These are phyloP conservation scores for Tolmerus cingulatus DNA, from an alignment of 2,888 invertebrate species.

Conservation along the genomic window DNA sequence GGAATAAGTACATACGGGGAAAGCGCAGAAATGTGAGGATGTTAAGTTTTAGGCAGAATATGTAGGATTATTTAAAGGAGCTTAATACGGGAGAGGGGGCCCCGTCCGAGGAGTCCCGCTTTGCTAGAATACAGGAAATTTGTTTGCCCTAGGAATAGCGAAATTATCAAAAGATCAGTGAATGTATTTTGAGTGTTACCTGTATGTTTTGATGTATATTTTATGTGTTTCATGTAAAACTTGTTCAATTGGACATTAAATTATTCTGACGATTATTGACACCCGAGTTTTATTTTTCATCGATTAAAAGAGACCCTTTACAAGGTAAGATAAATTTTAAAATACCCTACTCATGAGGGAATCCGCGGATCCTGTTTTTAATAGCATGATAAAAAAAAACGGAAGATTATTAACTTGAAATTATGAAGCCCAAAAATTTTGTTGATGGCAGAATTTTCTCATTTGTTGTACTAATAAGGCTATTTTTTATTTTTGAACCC, in stretches of 20 bases:
- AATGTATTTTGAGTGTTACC: constrained; percentile 1
- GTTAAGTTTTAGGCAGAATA: background rate
- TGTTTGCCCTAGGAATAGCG: background rate
- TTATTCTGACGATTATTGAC: constrained; percentile 3
- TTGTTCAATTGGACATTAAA: background rate
- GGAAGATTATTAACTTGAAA: no score
- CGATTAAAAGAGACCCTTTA: no score
- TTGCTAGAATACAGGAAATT: background rate
- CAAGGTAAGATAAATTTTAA: no score
- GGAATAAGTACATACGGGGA: background rate
- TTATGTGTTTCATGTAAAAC: constrained; percentile 11
- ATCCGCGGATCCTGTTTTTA: no score
- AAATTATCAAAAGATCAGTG: background rate
- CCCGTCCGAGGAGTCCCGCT: background rate
- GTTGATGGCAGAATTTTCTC: no score
- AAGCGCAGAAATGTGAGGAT: background rate
- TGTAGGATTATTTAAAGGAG: background rate
- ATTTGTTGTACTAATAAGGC: no score
- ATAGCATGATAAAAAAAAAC: no score
- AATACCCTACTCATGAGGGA: no score
- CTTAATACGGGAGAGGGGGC: background rate
- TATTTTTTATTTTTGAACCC: no score
- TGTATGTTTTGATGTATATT: constrained; percentile 27
- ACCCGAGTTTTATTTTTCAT: background rate
- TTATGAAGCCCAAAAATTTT: no score